These are phyloP conservation scores for Halcyon chelicuti DNA, from an alignment of 2,797 vertebrate genomes.

Conservation along the genomic window DNA sequence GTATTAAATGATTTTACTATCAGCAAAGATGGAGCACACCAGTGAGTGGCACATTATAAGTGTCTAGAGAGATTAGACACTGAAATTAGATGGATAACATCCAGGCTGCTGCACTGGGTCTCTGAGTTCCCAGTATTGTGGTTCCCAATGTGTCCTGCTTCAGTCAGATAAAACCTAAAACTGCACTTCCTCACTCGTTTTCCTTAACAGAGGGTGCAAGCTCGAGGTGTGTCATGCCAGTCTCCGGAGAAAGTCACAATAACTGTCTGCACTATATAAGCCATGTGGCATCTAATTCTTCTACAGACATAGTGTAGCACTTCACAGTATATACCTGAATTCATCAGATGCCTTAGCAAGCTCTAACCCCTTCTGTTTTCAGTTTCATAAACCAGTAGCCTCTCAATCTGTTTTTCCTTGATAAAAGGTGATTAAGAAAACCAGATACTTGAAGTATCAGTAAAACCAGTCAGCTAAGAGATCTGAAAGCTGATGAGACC, in stretches of 20 bases:
- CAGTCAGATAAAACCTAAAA: neutral
- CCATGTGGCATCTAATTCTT: neutral
- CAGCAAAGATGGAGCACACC: conserved; percentile 58
- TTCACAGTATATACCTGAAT: neutral
- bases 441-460: neutral
- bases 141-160: neutral
- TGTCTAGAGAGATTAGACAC: conserved; percentile 68
- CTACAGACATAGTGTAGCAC: neutral
- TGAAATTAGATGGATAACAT: conserved; percentile 61
- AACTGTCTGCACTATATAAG: neutral
- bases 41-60: conserved; percentile 66
- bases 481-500: neutral
- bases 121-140: neutral
- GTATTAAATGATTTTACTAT: conserved; percentile 69
- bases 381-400: neutral
- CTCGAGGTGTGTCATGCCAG: neutral
- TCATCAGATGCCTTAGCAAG: neutral
- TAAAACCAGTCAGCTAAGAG: neutral
- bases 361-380: neutral
- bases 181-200: accelerated
- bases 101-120: neutral
- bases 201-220: neutral
- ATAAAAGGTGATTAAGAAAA: neutral
- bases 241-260: neutral
- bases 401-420: neutral